Evolutionary conservation across 23 tunicate genomes (phyloP).

Genomic region (Phallusia fumigata): DNA sequence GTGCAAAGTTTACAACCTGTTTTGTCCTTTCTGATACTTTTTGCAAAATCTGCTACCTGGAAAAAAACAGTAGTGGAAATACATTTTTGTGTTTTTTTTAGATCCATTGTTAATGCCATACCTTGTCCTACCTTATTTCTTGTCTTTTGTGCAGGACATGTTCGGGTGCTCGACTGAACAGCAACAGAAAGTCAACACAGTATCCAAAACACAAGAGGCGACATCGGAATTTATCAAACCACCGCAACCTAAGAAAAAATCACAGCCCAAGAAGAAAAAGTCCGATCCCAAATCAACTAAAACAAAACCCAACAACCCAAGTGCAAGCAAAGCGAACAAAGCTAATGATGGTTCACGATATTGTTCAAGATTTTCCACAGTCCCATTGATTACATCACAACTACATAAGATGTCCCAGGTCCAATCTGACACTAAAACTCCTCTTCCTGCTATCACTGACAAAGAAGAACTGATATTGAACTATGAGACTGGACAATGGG

Average conservation of each 20-base stretch:
- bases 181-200: no score
- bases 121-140: no score
- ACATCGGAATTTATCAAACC: neutral
- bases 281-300: neutral
- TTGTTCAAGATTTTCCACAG: conserved; percentile 21
- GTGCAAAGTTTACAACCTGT: no score
- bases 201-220: neutral
- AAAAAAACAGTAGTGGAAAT: no score
- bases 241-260: conserved; percentile 12
- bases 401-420: neutral
- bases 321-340: neutral
- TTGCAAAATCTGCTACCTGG: no score
- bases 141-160: conserved; percentile 6
- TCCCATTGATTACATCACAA: conserved; percentile 8
- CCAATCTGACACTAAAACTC: neutral
- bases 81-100: no score
- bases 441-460: neutral
- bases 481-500: conserved; percentile 55
- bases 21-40: no score
- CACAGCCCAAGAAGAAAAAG: conserved; percentile 12
- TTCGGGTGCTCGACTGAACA: neutral
- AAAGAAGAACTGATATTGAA: conserved; percentile 50
- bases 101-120: no score
- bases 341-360: neutral
- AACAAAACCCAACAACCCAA: neutral